phyloP scores from a whole-genome alignment of 2,888 invertebrate genomes.

The Melieria picta region DNA sequence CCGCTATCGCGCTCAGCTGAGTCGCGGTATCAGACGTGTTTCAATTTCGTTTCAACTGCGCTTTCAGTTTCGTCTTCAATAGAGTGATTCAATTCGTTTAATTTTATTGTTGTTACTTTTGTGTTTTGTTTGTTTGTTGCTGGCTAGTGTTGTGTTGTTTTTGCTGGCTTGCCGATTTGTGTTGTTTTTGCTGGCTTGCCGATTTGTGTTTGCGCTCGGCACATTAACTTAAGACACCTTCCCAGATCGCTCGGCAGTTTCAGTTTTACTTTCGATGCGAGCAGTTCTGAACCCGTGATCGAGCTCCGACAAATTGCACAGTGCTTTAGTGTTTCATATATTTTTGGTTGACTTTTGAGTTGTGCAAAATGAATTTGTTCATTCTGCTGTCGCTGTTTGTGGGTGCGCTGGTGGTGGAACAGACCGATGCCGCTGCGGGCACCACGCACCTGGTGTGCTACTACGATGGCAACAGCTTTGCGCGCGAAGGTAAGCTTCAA shows the following conservation, averaged over 20 bases:
- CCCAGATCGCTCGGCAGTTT: slow-evolving; percentile 50
- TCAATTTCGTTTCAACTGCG: slow-evolving; percentile 3
- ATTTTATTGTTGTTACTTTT: slow-evolving; percentile 8
- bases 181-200: slow-evolving; percentile 15
- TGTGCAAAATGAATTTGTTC: slow-evolving; percentile 54
- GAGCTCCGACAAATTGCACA: not conserved
- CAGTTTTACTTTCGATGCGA: slow-evolving; percentile 51
- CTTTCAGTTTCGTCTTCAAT: slow-evolving; percentile 24
- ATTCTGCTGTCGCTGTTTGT: slow-evolving; percentile 53
- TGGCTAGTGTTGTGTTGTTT: not conserved
- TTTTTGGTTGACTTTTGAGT: not conserved
- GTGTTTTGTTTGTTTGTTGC: slow-evolving; percentile 5
- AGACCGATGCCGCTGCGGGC: slow-evolving; percentile 43
- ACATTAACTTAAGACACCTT: slow-evolving; percentile 36
- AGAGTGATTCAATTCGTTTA: not conserved
- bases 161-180: slow-evolving; percentile 14
- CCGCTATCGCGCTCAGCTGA: not conserved
- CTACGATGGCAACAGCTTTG: slow-evolving; percentile 60
- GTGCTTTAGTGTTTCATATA: slow-evolving; percentile 13
- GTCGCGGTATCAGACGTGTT: not conserved
- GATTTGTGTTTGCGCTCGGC: slow-evolving; percentile 19
- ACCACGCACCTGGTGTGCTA: slow-evolving; percentile 55
- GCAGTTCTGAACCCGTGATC: slow-evolving; percentile 37
- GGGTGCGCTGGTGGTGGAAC: slow-evolving; percentile 49
- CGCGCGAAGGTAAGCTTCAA: slow-evolving; percentile 59